Base-by-base conservation (phyloP, 2,888 invertebrate species). In the Eupithecia tripunctaria region DNA sequence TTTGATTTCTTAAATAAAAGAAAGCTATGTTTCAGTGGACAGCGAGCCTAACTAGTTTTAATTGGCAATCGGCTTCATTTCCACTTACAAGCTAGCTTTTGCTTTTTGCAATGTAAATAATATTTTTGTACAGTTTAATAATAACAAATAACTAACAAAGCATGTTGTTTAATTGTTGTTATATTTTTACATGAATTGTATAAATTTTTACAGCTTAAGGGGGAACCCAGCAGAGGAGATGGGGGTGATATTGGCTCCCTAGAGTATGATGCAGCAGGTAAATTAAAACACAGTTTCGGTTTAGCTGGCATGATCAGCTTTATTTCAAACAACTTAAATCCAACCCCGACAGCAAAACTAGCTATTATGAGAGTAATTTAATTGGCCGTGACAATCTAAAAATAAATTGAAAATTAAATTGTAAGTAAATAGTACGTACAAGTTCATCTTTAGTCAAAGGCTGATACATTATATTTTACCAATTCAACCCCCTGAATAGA, bases 71-170 rank as follows among this genome's bases (percentile, higher is more conserved):
- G 70, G 73, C 73, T 76, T 62, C 64, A n/a, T 75, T 75, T 78
- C 63, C 73, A 70, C 68, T 69, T 72, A 51, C 65, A 51, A 29
- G 71, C 69, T 76, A 76, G 78, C 76, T 81, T 80, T 72, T 75
- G 77, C 81, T 81, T 84, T 67, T 62, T 79, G 84, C 82, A 77
- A 64, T 81, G 74, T 76, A 68, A 73, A 70, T 76, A 74, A 80
- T 43, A n/a, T 38, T 70, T 32, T 21, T 51, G 10, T 43, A 51
- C 56, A 41, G 12, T 25, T 56, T 27, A 47, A 56, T 21, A 59
- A 18, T 70, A 70, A 70, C 59, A 59, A 32, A 62, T 36, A 67
- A 51, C 15, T 62, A 38, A 27, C 25, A 41, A n/a, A 32, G n/a
- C 2, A 2, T 32, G 15, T 5, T 18, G n/a, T 41, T 62, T 67